Base-by-base conservation (phyloP, 1,140 invertebrate genomes). In the Dufourea novaeangliae region DNA sequence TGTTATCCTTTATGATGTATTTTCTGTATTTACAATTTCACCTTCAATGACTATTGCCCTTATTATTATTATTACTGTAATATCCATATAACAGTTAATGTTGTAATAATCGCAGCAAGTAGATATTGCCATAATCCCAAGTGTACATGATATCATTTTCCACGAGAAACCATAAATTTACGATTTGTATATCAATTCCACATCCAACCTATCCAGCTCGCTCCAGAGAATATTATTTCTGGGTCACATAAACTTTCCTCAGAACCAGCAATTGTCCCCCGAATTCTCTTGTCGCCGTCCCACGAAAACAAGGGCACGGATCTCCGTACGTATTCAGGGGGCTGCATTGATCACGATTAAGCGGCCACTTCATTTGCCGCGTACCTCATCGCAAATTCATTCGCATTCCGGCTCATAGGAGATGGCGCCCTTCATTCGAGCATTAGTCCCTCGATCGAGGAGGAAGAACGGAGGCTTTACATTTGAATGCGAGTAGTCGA, bases 321-420 rank as follows among this genome's bases (percentile, higher is more conserved):
- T 17, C 32, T 22, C 14, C n/a, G 11, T 3, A 22, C 11, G 27
- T 46, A 50, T 39, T 25, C 41, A 14, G 20, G 17, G 5, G 39
- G 56, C 75, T 25, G 11, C 72, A 79, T 74, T 79, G 76, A 79
- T 82, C 80, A 64, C 69, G 80, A 79, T 82, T 75, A 79, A 64
- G 71, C 71, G 59, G 27, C 41, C 52, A 57, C 64, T 71, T 75
- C 77, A 76, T 82, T 82, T 75, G 71, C 32, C 71, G 67, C 34
- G 70, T 61, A 27, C 71, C 80, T 79, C 71, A 71, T 71, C 72
- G 44, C 41, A 69, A 74, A 79, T 79, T 82, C 80, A 82, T 82
- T 82, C 80, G 75, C 75, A 82, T 82, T 82, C 78, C 66, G 62
- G 75, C 71, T 76, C 74, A 50, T 17, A 50, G 70, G 66, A 61